A percentile compares a stretch with the other conserved stretches of the same genome.
Conservation (phyloP, 1,140 invertebrate genomes). For the Marisa cornuarietis region DNA sequence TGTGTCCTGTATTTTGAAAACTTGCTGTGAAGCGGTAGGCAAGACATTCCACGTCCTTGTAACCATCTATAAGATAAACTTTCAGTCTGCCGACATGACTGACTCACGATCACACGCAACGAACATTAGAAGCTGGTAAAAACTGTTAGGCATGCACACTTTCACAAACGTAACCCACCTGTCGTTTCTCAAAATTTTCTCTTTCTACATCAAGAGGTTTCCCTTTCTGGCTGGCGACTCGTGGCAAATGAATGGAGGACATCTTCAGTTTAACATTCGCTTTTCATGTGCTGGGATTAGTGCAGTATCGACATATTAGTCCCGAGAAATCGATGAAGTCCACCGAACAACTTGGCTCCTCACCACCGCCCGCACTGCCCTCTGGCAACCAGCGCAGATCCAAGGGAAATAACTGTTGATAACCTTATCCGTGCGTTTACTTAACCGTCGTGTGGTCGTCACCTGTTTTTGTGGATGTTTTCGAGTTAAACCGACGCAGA, state of each 20-base stretch:
- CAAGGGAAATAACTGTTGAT: slow-evolving; percentile 18
- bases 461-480: too few species aligned
- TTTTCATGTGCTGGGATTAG: slow-evolving; percentile 14
- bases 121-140: neutral
- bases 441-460: too few species aligned
- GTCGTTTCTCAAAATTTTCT: slow-evolving; percentile 62
- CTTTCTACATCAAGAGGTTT: slow-evolving; percentile 57
- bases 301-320: neutral
- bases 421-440: neutral
- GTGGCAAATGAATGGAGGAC: slow-evolving; percentile 56
- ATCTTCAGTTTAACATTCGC: slow-evolving; percentile 35
- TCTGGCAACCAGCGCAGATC: slow-evolving; percentile 4
- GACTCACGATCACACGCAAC: neutral
- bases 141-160: slow-evolving; percentile 3
- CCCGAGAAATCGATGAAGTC: slow-evolving; percentile 17
- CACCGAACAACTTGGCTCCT: slow-evolving; percentile 11
- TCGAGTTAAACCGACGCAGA: too few species aligned
- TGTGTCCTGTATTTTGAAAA: too few species aligned
- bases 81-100: neutral
- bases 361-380: slow-evolving; percentile 17
- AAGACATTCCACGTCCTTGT: neutral
- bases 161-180: slow-evolving; percentile 44
- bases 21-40: neutral
- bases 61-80: neutral
- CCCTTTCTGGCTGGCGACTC: slow-evolving; percentile 52